Evolutionary conservation across 2,113 vertebrate genomes (phyloP).

Genomic region (Taurulus bubalis): DNA sequence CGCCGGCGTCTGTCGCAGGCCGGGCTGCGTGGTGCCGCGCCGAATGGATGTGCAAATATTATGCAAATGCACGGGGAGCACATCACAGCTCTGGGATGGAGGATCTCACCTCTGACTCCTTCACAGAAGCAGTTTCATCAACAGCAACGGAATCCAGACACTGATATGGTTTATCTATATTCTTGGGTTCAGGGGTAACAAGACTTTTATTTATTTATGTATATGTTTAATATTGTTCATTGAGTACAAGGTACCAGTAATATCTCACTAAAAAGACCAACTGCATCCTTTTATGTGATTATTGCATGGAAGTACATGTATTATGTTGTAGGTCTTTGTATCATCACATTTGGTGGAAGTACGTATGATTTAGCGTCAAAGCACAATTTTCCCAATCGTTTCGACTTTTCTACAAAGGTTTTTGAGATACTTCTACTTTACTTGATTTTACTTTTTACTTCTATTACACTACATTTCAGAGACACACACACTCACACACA

Average conservation of each 20-base stretch:
- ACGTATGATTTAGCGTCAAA: too few species aligned
- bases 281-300: background rate
- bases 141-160: background rate
- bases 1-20: slow-evolving; percentile 27
- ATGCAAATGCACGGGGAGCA: slow-evolving; percentile 48
- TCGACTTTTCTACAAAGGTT: too few species aligned
- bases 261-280: background rate
- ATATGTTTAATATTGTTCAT: background rate
- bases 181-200: background rate
- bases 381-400: too few species aligned
- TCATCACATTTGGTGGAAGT: too few species aligned
- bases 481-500: too few species aligned
- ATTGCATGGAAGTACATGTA: background rate
- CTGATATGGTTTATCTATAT: background rate
- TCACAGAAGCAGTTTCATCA: slow-evolving; percentile 17
- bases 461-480: too few species aligned
- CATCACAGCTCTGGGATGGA: slow-evolving; percentile 44
- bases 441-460: too few species aligned
- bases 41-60: slow-evolving; percentile 55
- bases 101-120: slow-evolving; percentile 47
- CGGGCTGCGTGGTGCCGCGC: slow-evolving; percentile 3
- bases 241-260: too few species aligned
- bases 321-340: too few species aligned
- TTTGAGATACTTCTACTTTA: too few species aligned
- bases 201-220: background rate